Conservation (phyloP, 2,888 invertebrate genomes). For the Tachina grossa region DNA sequence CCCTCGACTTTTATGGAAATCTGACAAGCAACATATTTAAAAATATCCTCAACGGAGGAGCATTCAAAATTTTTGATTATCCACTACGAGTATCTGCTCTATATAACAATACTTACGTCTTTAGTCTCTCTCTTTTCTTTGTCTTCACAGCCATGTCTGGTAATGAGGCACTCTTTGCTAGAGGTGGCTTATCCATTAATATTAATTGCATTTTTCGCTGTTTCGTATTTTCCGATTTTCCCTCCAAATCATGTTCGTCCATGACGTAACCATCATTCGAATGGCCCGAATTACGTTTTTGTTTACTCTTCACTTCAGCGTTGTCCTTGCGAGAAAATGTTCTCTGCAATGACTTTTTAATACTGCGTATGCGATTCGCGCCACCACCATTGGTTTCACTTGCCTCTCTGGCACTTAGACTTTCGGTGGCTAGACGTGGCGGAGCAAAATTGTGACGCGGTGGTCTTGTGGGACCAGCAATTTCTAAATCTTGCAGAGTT, state of each 20-base stretch:
- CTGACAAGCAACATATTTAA: no score
- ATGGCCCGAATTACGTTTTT: constrained; percentile 66
- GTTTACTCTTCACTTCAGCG: constrained; percentile 44
- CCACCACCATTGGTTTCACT: constrained; percentile 64
- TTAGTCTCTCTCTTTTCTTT: constrained; percentile 87
- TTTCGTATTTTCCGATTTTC: constrained; percentile 63
- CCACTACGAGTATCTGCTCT: no score
- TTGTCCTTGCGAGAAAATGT: constrained; percentile 84
- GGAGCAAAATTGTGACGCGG: constrained; percentile 75
- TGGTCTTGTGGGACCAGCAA: constrained; percentile 76
- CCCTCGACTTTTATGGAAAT: no score
- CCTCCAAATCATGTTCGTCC: constrained; percentile 73
- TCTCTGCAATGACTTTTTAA: constrained; percentile 83
- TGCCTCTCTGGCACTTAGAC: constrained; percentile 52
- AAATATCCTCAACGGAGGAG: no score
- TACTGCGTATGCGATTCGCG: constrained; percentile 79
- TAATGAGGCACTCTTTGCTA: constrained; percentile 92
- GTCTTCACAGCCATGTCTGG: constrained; percentile 91
- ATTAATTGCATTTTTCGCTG: constrained; percentile 76
- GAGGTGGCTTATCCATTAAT: constrained; percentile 83
- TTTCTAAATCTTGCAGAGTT: constrained; percentile 63
- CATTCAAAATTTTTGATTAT: no score
- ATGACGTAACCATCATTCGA: constrained; percentile 77
- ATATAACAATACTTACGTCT: constrained; percentile 85
- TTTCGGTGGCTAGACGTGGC: constrained; percentile 75